Evolutionary conservation across 1,140 invertebrate genomes (phyloP).

Genomic region (Caerostris darwini): DNA sequence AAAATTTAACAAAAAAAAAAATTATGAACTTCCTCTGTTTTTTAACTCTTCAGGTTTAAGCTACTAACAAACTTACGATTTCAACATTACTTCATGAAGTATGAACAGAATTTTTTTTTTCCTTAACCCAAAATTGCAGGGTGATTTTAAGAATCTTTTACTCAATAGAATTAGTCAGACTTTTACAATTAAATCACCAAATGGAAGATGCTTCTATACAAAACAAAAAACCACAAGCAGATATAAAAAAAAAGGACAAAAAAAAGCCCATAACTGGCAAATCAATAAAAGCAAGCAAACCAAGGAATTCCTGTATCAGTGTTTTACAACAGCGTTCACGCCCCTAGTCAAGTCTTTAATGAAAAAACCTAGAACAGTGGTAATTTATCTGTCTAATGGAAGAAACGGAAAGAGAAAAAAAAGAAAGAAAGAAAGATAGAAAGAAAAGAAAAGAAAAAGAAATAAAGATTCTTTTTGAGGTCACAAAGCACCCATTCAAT

Average conservation of each 20-base stretch:
- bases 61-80: too few species aligned
- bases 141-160: too few species aligned
- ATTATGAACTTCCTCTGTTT: too few species aligned
- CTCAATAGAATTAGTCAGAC: too few species aligned
- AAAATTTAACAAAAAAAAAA: too few species aligned
- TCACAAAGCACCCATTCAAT: slow-evolving; percentile 74
- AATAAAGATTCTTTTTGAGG: slow-evolving; percentile 66
- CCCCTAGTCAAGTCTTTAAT: slow-evolving; percentile 50
- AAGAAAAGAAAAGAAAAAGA: slow-evolving; percentile 33
- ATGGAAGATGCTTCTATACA: neutral
- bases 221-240: neutral
- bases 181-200: too few species aligned
- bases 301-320: slow-evolving; percentile 14
- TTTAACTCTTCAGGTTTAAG: too few species aligned
- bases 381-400: slow-evolving; percentile 77
- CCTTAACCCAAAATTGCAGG: too few species aligned
- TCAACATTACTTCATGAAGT: too few species aligned
- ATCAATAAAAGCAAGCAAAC: slow-evolving; percentile 23
- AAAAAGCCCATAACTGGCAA: neutral
- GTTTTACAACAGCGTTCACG: slow-evolving; percentile 53
- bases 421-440: neutral
- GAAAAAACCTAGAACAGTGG: slow-evolving; percentile 45
- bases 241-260: neutral
- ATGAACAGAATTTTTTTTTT: too few species aligned
- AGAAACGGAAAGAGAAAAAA: neutral